Evolutionary conservation across 1,140 invertebrate genomes (phyloP), one percentile per base, ranked within the genome.

Genomic region (Lanistes nyassanus): DNA sequence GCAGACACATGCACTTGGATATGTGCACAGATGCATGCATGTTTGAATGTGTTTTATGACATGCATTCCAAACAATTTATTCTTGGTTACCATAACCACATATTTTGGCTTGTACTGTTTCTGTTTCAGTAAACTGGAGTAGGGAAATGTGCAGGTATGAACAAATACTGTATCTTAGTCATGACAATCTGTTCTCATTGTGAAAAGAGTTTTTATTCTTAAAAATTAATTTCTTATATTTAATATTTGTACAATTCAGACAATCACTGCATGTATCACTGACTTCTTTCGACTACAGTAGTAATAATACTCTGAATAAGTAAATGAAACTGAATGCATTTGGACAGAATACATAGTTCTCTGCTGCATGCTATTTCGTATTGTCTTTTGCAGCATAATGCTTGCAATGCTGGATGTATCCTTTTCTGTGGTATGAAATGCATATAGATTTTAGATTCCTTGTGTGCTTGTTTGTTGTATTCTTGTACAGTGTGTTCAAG

Each of bases 81-180:
- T 60, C 2, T 60, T 9, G 9, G 23, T 23, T 16, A 23, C 29
- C 56, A 60, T 9, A 3, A 19, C n/a, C 56, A 5, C 29, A 13
- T 64, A 19, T 76, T 64, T 26, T 51, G 23, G 74, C 65, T 76
- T 73, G 75, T n/a, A n/a, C n/a, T n/a, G n/a, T n/a, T n/a, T 75
- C 56, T 58, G 37, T 83, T 82, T 74, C 78, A 85, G 84, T 83
- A 36, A 80, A 73, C 58, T 85, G 84, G 84, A 85, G 83, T 58
- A 77, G 82, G 74, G 84, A 85, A 74, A 71, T 85, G 66, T 84
- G 84, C 72, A 85, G 79, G 84, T 85, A 80, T 62, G 55, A 29
- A 6, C 3, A 16, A 21, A 21, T 68, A 0, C 21, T 26, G 26
- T 37, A 36, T 11, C 34, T 4, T 66, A 31, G n/a, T 66, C 34